Base-by-base conservation (phyloP, 2,888 invertebrate species). In the Hoplodrina blanda region DNA sequence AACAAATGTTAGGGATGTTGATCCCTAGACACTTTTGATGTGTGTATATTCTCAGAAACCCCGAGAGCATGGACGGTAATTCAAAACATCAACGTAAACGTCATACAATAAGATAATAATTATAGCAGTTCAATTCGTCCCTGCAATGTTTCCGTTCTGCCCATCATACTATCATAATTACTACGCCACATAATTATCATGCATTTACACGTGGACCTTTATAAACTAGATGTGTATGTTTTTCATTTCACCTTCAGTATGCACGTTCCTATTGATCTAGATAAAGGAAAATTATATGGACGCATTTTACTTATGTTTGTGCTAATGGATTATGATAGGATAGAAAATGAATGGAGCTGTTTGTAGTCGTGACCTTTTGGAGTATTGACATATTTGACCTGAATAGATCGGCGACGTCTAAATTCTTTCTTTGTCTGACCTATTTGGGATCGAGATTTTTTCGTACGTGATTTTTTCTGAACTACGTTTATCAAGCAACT, bases 191-290 rank as follows among this genome's bases (percentile, higher is more conserved):
- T 25, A n/a, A 54, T 49, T 50, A 78, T 44, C 46, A 55, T 52
- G 44, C 8, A 10, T 73, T 54, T 41, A 75, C 80, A 79, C 80
- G 70, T 67, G 66, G 15, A 62, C 25, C 25, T 53, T 37, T 30
- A 54, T 54, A 49, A 25, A 56, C 54, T 41, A 6, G 30, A 46
- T 53, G 20, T 25, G n/a, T 64, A 19, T 62, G 78, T 76, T 66
- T 67, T 78, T 76, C 63, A 80, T 64, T 67, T 71, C 80, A 78
- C 80, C 76, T 78, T 78, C 80, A 76, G 7, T 62, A 20, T 3
- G 10, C 52, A 11, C n/a, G 55, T 25, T 19, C 30, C 25, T 55
- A 65, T 33, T 54, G 60, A 53, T 66, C 30, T 52, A 69, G 52
- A 13, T n/a, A 37, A 8, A 62, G 19, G 55, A 60, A 59, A 50